Evolutionary conservation across 53 echinoderm and acorn worm species (phyloP), one percentile per base, ranked within the genome.

Genomic region (Holothuria leucospilota): DNA sequence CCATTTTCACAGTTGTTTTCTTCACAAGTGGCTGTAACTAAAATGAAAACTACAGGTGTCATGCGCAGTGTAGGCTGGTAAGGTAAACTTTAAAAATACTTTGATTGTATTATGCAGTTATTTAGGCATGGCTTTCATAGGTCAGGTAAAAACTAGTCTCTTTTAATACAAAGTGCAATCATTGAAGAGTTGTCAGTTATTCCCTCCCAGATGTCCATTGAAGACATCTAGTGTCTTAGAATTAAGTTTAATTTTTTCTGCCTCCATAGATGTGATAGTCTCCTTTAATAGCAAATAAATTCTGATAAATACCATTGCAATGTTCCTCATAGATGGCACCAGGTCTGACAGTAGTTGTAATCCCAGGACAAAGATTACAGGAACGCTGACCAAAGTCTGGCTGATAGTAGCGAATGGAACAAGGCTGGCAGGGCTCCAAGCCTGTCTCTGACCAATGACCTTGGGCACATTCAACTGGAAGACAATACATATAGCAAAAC

Each of bases 381-480:
- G 87, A 84, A 15, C 63, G 84, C 62, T 89, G 89, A 42, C 87
- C 92, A 63, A 24, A 59, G 6, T 77, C 83, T 20, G 85, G 89
- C 62, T 94, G 94, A 65, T 89, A 94, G 63, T 82, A 87, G 27
- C 92, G 87, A 23, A 86, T 29, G 20, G 94, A 83, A 58, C 94
- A 94, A 5, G 62, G 80, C 9, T 80, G 29, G 25, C 94, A 94
- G 12, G 94, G 94, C 21, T 71, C 89, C 15, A 94, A 65, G 16
- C 94, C 94, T 28, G 86, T 70, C 14, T 84, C 68, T 58, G 86
- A 74, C 59, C 61, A 80, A 15, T 80, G 34, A 16, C 80, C 80
- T 30, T 59, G 60, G 12, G 39, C 29, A 34, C 80, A 80, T 38
- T 80, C 80, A 38, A 60, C 80, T 80, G 0, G 20, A 80, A 13